Evolutionary conservation across 2,113 vertebrate genomes (phyloP), one percentile per base, ranked within the genome.

Genomic region (Charadrius vociferus): DNA sequence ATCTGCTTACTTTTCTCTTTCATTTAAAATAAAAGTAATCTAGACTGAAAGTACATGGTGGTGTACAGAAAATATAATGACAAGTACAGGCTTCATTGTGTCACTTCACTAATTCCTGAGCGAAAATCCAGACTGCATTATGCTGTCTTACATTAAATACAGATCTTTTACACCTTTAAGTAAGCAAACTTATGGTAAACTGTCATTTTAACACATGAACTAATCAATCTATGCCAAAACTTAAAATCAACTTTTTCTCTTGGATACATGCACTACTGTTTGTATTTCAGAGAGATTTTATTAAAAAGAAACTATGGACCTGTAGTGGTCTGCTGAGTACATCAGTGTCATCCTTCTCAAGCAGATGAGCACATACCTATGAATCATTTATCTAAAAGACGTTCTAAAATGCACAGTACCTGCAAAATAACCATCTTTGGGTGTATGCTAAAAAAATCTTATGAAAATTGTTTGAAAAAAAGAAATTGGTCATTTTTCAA

Each of bases 231-330:
- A 37, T 85, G 27, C 45, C 45, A 95, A 68, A 49, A 0, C 4
- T 94, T 91, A 93, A 90, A 96, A 24, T 3, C 91, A 93, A 45
- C 20, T 39, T 81, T 95, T 82, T 97, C 77, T 43, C 73, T 96
- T 96, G 73, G 87, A 95, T 96, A 98, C 97, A 96, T 74, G 84
- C 71, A 91, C 80, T 93, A 84, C 26, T 81, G 52, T 85, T 91
- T 81, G 34, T 89, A 95, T 97, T 94, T 97, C 92, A 97, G 74
- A 95, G 41, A 30, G 6, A 66, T 93, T 77, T 85, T 93, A 85
- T 58, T 91, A 70, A 96, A 97, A 97, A 81, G 36, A 86, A 77
- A 83, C 58, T 59, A 72, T 85, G 12, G 23, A 55, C 14, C 14
- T 65, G 22, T 61, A 30, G 9, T 50, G 12, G 7, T 79, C 61